Evolutionary conservation across 2,113 vertebrate genomes (phyloP).

Genomic region (Pseudonaja textilis): DNA sequence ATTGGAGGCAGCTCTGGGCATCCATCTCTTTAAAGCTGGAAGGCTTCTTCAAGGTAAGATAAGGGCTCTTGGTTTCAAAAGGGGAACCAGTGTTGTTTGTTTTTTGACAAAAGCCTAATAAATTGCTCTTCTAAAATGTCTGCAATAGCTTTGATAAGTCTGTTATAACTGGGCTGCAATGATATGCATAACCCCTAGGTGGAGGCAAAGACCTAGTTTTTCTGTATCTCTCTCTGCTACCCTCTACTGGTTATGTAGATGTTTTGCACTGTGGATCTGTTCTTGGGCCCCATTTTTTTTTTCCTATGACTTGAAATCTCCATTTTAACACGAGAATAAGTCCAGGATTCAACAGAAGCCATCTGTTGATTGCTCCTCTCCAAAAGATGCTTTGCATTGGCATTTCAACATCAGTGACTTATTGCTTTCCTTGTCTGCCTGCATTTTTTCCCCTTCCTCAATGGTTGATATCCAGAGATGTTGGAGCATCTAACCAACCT

Average conservation of each 20-base stretch:
- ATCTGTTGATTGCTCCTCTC: neutral
- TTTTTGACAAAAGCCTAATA: neutral
- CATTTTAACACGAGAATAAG: neutral
- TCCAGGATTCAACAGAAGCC: neutral
- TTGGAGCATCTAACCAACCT: neutral
- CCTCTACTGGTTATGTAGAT: neutral
- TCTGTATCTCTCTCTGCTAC: neutral
- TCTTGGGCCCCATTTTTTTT: too few species aligned
- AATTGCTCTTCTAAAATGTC: neutral
- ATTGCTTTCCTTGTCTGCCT: neutral
- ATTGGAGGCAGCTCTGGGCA: slow-evolving; percentile 81
- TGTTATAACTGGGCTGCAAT: neutral
- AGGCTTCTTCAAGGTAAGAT: slow-evolving; percentile 84
- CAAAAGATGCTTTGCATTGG: neutral
- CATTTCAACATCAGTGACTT: neutral
- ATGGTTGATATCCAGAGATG: neutral
- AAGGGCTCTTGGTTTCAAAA: neutral
- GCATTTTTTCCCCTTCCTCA: neutral
- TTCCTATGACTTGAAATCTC: neutral
- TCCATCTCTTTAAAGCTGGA: slow-evolving; percentile 89
- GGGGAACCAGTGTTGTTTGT: neutral
- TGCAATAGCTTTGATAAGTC: neutral
- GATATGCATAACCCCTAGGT: neutral
- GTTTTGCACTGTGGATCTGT: neutral
- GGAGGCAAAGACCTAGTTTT: neutral